phyloP scores from a whole-genome alignment of 2,797 vertebrate genomes.

The Odontamblyopus rebecca region DNA sequence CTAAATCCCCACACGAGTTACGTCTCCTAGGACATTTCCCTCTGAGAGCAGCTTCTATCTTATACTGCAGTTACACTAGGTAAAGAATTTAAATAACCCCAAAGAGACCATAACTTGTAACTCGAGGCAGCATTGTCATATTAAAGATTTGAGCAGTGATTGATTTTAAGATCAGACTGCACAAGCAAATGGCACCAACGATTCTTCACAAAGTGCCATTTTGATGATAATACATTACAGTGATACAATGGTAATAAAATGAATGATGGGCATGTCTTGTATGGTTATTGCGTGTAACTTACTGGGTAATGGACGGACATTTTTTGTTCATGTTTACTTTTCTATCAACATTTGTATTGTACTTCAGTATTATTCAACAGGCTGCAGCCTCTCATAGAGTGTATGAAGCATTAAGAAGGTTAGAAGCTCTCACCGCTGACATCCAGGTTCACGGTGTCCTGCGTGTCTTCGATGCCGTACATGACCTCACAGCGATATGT shows the following conservation, averaged over 20 bases:
- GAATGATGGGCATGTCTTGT: constrained; percentile 5
- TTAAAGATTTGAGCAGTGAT: background rate
- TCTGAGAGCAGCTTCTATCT: constrained; percentile 33
- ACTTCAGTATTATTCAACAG: constrained; percentile 52
- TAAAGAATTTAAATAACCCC: constrained; percentile 17
- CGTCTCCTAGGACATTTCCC: constrained; percentile 37
- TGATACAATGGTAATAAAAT: too few species aligned
- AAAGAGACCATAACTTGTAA: constrained; percentile 3
- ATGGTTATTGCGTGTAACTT: constrained; percentile 49
- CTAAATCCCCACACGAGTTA: constrained; percentile 52
- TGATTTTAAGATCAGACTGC: constrained; percentile 2
- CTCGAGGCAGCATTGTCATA: background rate
- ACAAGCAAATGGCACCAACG: background rate
- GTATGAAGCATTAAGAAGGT: background rate
- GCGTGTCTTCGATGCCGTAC: constrained; percentile 92
- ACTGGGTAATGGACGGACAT: constrained; percentile 43
- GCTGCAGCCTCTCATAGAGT: constrained; percentile 23
- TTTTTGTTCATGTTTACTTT: constrained; percentile 47
- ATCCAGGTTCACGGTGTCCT: constrained; percentile 83
- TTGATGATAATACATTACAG: background rate
- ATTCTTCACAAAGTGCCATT: background rate
- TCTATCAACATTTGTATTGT: constrained; percentile 49
- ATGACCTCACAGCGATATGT: constrained; percentile 95
- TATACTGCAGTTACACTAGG: constrained; percentile 27
- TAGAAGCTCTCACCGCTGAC: constrained; percentile 84